Evolutionary conservation across 2,113 vertebrate species (phyloP), one percentile per base, ranked within the genome.

Genomic region (Echinops telfairi): DNA sequence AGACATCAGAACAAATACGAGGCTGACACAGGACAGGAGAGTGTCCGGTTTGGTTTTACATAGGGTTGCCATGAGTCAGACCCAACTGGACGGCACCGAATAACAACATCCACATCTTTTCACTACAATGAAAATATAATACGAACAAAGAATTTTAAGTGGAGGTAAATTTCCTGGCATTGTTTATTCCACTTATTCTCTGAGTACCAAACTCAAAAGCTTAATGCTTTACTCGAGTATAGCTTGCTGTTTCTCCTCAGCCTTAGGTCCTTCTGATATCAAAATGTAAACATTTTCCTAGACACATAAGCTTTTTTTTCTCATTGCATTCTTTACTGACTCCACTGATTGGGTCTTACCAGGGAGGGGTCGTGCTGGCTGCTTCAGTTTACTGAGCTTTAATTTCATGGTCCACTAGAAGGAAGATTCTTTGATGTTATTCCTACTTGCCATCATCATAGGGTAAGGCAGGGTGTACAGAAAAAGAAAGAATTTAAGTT

Each of bases 321-420:
- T 27, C 60, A 40, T n/a, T 93, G 40, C 4, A 88, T 78, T 94
- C 68, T 66, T 92, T 95, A 85, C 73, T 86, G 75, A 81, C 79
- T 95, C 82, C 68, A 94, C 83, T 95, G 80, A 95, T 79, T 66
- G 66, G 77, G 19, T 25, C 22, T 84, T 93, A 83, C 14, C 86
- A 80, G 20, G 29, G 75, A 90, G 93, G 80, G 94, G 89, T 68
- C 68, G 12, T 57, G 82, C 76, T 95, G 53, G 53, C 88, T 97
- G 96, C 95, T 94, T 95, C 94, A 96, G 66, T 93, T 94, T 97
- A 71, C 83, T 94, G 95, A 96, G 86, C 83, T 97, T 97, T 97
- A 96, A 97, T 97, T 97, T 97, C 96, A 96, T 95, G 95, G 94
- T 95, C 89, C 36, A 91, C 88, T 95, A 91, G 92, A 83, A 96